Base-by-base conservation (phyloP, 2,113 vertebrate genomes). In the Glareola pratincola region DNA sequence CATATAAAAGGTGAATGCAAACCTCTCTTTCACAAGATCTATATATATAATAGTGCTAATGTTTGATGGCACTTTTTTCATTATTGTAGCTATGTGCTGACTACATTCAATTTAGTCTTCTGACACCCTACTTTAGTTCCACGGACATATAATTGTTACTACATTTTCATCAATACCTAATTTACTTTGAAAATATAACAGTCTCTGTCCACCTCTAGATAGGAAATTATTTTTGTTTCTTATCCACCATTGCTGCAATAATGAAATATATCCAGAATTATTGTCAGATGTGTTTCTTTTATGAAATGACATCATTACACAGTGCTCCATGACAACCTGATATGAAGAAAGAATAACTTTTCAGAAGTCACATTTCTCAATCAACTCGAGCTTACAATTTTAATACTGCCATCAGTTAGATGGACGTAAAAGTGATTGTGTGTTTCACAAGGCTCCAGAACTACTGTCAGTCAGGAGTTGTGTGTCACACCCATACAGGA, bases 401-500 rank as follows among this genome's bases (percentile, higher is more conserved):
- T 85, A 96, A 92, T 73, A 78, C 69, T 77, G 67, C 60, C 78
- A 95, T 95, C 94, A 95, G 66, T 95, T 82, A 95, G 94, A 91
- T 30, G 83, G 69, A 86, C 37, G 9, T 12, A 60, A 74, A 91
- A 95, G 43, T 66, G 66, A 95, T 24, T 92, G 68, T n/a, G 79
- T 84, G 90, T 93, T 94, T 96, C 93, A 85, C 51, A 88, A 94
- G 53, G 45, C 81, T 95, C 71, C 84, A 96, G 73, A 95, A 84
- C 54, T 85, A 93, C 64, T 85, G 67, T 95, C 95, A 97, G 48
- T 10, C 60, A 95, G 54, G 48, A 92, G 36, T 95, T 94, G 10
- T 47, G 30, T 41, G 66, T 85, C 87, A 97, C 18, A 76, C 51
- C 53, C 83, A 73, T 72, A 66, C 23, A 91, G 45, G 67, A 94